Evolutionary conservation across 2,888 invertebrate species (phyloP).

Genomic region (Hydriomena furcata): DNA sequence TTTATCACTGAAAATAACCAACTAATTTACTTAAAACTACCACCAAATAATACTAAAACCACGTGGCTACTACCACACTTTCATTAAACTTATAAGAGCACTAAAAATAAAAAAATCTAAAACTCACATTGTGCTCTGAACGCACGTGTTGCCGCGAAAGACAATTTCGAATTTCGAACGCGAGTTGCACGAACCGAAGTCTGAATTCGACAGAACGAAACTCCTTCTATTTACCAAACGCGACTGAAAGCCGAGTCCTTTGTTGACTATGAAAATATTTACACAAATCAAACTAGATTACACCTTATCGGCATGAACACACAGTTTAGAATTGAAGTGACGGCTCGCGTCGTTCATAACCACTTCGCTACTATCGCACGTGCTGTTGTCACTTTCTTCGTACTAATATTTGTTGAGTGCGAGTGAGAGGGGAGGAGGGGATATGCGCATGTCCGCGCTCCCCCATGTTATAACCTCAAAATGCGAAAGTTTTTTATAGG

Average conservation of each 20-base stretch:
- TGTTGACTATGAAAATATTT: constrained; percentile 58
- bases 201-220: constrained; percentile 50
- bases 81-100: constrained; percentile 8
- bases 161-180: constrained; percentile 25
- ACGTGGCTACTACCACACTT: constrained; percentile 9
- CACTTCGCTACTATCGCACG: constrained; percentile 47
- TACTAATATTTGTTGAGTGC: constrained; percentile 33
- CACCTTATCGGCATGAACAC: constrained; percentile 36
- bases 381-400: constrained; percentile 56
- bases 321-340: constrained; percentile 42
- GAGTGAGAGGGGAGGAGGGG: constrained; percentile 44
- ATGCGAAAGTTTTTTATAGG: constrained; percentile 56
- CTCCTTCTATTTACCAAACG: constrained; percentile 53
- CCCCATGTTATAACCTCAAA: constrained; percentile 52
- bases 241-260: constrained; percentile 55
- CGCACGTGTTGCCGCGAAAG: constrained; percentile 33
- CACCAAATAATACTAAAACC: constrained; percentile 8
- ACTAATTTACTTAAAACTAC: background rate
- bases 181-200: constrained; percentile 30
- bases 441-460: constrained; percentile 64
- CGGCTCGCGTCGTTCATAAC: constrained; percentile 48
- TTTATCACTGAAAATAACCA: background rate
- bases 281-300: constrained; percentile 43
- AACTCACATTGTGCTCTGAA: constrained; percentile 30
- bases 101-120: constrained; percentile 13